These are phyloP conservation scores for Synergus gifuensis DNA, from an alignment of 2,888 invertebrate species.

Conservation along the genomic window DNA sequence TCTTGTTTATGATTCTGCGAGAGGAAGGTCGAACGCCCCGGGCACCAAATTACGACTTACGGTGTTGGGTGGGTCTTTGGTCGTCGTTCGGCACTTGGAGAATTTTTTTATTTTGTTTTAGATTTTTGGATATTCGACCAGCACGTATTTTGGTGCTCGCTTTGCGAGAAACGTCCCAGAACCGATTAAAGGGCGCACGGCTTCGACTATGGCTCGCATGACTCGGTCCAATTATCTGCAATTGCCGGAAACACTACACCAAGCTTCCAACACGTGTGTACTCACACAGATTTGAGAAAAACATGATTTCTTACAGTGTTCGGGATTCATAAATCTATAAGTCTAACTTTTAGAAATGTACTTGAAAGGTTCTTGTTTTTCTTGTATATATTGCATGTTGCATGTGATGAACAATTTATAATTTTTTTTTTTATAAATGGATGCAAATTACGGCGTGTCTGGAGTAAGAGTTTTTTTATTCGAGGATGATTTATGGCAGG, in stretches of 20 bases:
- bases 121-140: constrained; percentile 12
- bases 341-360: constrained; percentile 1
- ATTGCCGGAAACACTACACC: constrained; percentile 63
- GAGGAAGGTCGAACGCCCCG: constrained; percentile 2
- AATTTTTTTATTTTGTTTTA: constrained; percentile 10
- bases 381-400: neutral
- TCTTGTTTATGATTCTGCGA: constrained; percentile 23
- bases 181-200: constrained; percentile 65
- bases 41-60: constrained; percentile 10
- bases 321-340: constrained; percentile 17
- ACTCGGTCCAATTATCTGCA: constrained; percentile 67
- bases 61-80: constrained; percentile 19
- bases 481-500: neutral
- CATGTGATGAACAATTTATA: constrained; percentile 14
- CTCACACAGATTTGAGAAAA: constrained; percentile 13
- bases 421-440: neutral
- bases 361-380: constrained; percentile 8
- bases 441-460: neutral
- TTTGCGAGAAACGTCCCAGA: constrained; percentile 43
- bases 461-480: neutral
- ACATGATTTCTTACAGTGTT: constrained; percentile 12
- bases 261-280: constrained; percentile 6
- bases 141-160: constrained; percentile 41
- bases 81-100: constrained; percentile 38
- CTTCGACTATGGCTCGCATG: constrained; percentile 61